Evolutionary conservation across 2,113 vertebrate genomes (phyloP).

Genomic region (Saguinus midas): DNA sequence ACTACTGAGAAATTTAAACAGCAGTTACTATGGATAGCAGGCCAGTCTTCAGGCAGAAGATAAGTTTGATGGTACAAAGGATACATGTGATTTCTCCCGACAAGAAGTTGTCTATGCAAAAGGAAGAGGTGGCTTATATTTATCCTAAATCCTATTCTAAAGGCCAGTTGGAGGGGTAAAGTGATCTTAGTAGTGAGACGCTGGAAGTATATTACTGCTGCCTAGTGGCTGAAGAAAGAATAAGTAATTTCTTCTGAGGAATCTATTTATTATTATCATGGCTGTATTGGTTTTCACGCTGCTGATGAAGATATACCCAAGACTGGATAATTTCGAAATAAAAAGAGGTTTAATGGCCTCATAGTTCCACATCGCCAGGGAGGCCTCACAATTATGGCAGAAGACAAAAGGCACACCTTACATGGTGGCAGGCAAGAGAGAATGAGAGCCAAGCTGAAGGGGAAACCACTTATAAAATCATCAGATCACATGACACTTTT

Average conservation of each 20-base stretch:
- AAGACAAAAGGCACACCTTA: too few relatives aligned
- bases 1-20: background rate
- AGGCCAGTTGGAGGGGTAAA: background rate
- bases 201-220: accelerated
- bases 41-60: background rate
- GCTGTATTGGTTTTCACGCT: too few relatives aligned
- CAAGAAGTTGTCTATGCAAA: background rate
- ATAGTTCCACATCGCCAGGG: too few relatives aligned
- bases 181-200: background rate
- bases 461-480: too few relatives aligned
- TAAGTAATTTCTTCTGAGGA: background rate
- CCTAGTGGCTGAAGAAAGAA: background rate
- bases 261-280: background rate
- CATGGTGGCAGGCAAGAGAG: too few relatives aligned
- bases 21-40: background rate
- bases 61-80: background rate
- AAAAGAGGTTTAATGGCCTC: too few relatives aligned
- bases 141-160: background rate
- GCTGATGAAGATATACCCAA: too few relatives aligned
- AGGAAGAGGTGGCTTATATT: background rate
- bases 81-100: background rate
- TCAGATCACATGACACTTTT: too few relatives aligned
- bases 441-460: too few relatives aligned
- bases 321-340: too few relatives aligned
- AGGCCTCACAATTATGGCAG: too few relatives aligned